These are phyloP conservation scores for Vombatus ursinus DNA, from an alignment of 2,113 vertebrate genomes.

Conservation along the genomic window DNA sequence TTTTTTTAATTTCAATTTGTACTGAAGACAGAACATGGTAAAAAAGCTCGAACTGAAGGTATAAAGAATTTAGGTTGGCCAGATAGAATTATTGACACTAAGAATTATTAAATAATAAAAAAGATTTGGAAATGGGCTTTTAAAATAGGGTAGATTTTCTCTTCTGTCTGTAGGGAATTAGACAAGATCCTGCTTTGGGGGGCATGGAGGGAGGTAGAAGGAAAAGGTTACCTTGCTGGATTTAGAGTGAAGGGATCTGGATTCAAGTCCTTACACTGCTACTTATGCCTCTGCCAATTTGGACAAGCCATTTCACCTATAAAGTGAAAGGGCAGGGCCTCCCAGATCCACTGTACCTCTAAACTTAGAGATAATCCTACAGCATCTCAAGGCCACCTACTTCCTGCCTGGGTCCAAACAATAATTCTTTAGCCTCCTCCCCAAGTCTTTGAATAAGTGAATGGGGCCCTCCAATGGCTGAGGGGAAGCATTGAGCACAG, in stretches of 20 bases:
- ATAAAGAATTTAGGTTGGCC: neutral
- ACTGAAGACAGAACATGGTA: neutral
- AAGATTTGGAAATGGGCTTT: neutral
- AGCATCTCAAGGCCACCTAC: neutral
- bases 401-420: neutral
- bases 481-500: neutral
- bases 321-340: neutral
- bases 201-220: neutral
- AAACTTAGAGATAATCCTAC: neutral
- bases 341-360: fast-evolving
- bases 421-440: neutral
- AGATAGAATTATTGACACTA: neutral
- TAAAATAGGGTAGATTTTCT: neutral
- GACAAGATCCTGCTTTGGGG: neutral
- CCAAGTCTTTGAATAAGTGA: conserved; percentile 15
- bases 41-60: neutral
- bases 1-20: neutral
- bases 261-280: neutral
- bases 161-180: neutral
- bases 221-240: neutral
- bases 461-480: conserved; percentile 30
- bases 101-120: neutral
- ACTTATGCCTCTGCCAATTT: neutral
- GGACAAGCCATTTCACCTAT: neutral
- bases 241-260: neutral